A percentile compares a stretch with the other conserved stretches of the same genome.
phyloP scores from a whole-genome alignment of 2,797 vertebrate genomes.

The Clamator glandarius region DNA sequence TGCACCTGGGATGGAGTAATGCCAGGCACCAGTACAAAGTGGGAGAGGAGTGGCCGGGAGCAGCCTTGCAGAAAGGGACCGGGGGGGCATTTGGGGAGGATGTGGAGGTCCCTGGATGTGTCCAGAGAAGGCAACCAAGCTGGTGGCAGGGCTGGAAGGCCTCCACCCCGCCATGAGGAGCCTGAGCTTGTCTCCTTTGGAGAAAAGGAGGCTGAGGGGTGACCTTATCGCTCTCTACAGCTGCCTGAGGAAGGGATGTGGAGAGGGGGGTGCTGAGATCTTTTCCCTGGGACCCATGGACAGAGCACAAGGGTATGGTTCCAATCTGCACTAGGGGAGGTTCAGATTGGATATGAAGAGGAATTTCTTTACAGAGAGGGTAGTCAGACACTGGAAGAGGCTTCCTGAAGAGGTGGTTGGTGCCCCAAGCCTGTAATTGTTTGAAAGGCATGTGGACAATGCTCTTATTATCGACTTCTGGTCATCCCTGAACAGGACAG shows the following conservation, averaged over 20 bases:
- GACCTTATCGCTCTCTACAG: too few species aligned
- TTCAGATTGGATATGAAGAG: background rate
- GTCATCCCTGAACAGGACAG: background rate
- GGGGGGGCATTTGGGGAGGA: too few species aligned
- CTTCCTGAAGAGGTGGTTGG: background rate
- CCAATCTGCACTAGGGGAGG: background rate
- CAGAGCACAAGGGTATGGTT: background rate
- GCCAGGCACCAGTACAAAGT: accelerated
- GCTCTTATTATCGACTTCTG: background rate
- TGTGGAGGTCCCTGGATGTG: too few species aligned
- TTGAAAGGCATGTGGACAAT: background rate
- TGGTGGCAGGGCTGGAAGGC: too few species aligned
- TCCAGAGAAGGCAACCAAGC: background rate
- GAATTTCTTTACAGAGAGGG: background rate
- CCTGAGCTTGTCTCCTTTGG: background rate
- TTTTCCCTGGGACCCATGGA: too few species aligned
- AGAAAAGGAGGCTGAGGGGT: background rate
- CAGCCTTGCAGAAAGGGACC: background rate
- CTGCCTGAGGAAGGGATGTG: background rate
- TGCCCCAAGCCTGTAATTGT: background rate
- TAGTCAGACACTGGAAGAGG: background rate
- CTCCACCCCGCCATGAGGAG: background rate
- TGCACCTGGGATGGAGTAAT: accelerated
- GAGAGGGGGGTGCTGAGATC: background rate
- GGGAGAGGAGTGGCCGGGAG: background rate